Conservation (phyloP, 2,888 invertebrate genomes). For the Hemicrepidius hirtus region DNA sequence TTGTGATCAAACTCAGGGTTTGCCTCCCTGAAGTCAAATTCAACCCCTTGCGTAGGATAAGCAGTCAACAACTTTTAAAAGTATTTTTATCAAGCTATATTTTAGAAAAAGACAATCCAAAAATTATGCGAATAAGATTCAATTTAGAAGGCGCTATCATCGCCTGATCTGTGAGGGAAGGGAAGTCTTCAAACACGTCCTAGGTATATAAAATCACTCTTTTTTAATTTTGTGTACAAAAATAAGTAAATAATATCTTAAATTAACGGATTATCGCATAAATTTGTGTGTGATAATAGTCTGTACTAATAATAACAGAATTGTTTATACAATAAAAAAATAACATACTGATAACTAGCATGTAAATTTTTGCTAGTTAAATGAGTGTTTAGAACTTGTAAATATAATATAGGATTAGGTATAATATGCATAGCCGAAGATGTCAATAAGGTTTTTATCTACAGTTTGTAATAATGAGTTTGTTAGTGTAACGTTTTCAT, state of each 20-base stretch:
- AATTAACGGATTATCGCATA: conserved; percentile 51
- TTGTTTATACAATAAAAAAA: conserved; percentile 43
- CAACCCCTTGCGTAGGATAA: conserved; percentile 49
- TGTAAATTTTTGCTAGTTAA: conserved; percentile 46
- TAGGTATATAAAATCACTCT: conserved; percentile 33
- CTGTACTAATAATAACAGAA: conserved; percentile 46
- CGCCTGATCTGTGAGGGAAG: conserved; percentile 25
- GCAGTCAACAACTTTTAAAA: conserved; percentile 42
- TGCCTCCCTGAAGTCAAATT: conserved; percentile 44
- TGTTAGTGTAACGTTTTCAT: conserved; percentile 48
- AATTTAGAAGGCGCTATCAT: conserved; percentile 26
- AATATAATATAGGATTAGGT: conserved; percentile 54
- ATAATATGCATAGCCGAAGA: conserved; percentile 51
- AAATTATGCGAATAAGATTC: conserved; percentile 31
- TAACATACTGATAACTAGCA: conserved; percentile 44
- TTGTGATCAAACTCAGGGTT: conserved; percentile 51
- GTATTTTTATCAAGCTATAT: conserved; percentile 48
- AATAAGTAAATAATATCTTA: conserved; percentile 33
- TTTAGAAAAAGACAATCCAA: conserved; percentile 52
- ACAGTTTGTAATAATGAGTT: conserved; percentile 54
- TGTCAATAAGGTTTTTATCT: conserved; percentile 58
- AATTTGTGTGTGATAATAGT: conserved; percentile 52
- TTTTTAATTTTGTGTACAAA: conserved; percentile 51
- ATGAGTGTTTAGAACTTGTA: conserved; percentile 54
- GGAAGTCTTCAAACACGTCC: conserved; percentile 45